These are phyloP conservation scores for Boloria euphrosyne DNA, from an alignment of 2,888 invertebrate genomes.

Conservation along the genomic window DNA sequence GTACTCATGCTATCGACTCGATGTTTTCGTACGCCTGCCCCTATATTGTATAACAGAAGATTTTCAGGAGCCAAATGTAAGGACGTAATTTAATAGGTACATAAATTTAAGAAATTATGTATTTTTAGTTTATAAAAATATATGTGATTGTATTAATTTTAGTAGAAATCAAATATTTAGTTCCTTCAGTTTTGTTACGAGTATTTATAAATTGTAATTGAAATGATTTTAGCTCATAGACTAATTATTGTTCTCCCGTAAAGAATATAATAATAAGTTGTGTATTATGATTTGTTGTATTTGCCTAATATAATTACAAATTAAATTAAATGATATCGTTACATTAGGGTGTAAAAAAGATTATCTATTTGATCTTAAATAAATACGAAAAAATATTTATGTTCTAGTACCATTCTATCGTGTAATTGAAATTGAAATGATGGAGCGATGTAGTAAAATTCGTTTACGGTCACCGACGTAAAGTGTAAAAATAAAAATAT, in stretches of 20 bases:
- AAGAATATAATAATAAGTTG: constrained; percentile 75
- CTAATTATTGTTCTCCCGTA: constrained; percentile 76
- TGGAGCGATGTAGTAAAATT: constrained; percentile 80
- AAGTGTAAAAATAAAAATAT: constrained; percentile 80
- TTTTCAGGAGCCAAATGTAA: constrained; percentile 77
- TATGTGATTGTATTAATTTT: constrained; percentile 68
- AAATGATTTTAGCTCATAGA: constrained; percentile 67
- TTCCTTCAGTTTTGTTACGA: constrained; percentile 79
- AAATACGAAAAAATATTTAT: constrained; percentile 81
- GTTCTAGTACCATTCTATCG: constrained; percentile 81
- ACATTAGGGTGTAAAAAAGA: constrained; percentile 82
- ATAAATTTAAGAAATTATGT: constrained; percentile 68
- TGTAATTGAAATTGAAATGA: constrained; percentile 74
- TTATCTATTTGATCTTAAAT: constrained; percentile 82
- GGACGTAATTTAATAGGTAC: constrained; percentile 65
- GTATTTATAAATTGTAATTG: constrained; percentile 76
- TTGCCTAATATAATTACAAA: constrained; percentile 80
- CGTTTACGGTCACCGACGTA: constrained; percentile 80
- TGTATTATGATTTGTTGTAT: constrained; percentile 80
- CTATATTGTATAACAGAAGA: constrained; percentile 40
- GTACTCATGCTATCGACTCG: constrained; percentile 12
- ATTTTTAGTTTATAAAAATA: constrained; percentile 65
- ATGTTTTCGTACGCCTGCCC: constrained; percentile 24
- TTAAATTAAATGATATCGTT: constrained; percentile 79
- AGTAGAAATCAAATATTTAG: constrained; percentile 76